A percentile compares a stretch with the other conserved stretches of the same genome.
phyloP scores from a whole-genome alignment of 2,113 vertebrate species.

The Physeter macrocephalus region DNA sequence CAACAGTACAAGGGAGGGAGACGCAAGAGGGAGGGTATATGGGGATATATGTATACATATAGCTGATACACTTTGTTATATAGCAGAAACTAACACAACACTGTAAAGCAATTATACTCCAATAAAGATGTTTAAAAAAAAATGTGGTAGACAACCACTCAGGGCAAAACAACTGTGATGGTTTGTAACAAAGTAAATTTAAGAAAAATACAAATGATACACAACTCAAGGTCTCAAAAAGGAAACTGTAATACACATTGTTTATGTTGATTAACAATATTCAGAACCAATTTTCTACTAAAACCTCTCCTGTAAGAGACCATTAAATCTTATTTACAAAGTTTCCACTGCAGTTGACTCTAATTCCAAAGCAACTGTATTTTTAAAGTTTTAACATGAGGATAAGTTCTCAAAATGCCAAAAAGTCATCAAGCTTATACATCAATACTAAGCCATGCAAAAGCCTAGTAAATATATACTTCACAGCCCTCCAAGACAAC shows the following conservation, averaged over 20 bases:
- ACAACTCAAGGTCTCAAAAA: conserved; percentile 19
- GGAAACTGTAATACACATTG: conserved; percentile 5
- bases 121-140: neutral
- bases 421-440: neutral
- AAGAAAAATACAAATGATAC: neutral
- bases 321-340: neutral
- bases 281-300: conserved; percentile 15
- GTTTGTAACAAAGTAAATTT: conserved; percentile 14
- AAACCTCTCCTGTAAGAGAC: conserved; percentile 10
- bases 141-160: neutral
- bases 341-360: neutral
- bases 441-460: neutral
- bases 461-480: neutral
- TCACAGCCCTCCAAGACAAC: neutral
- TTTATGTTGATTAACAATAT: neutral
- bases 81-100: too few species aligned
- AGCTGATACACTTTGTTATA: too few species aligned
- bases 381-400: neutral
- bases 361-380: neutral
- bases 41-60: too few species aligned
- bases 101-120: too few species aligned
- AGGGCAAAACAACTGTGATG: neutral
- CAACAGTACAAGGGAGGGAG: too few species aligned
- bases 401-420: conserved; percentile 16
- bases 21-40: too few species aligned